Percentiles rank a stretch among this genome's conserved stretches.
phyloP scores from a whole-genome alignment of 2,113 vertebrate genomes.

The Sphaerodactylus townsendi region DNA sequence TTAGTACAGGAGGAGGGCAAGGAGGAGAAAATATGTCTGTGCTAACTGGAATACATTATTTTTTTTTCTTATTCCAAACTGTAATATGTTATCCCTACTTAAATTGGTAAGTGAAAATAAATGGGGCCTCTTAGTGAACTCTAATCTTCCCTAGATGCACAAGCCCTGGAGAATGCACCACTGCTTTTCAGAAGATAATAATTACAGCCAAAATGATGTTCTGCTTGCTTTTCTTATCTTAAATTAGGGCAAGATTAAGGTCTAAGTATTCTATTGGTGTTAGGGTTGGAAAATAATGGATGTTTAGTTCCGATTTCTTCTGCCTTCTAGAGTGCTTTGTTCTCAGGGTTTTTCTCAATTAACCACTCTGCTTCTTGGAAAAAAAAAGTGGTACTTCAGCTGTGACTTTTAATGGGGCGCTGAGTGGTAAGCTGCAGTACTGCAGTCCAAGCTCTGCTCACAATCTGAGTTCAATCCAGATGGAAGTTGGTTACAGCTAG shows the following conservation, averaged over 20 bases:
- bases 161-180: conserved; percentile 3
- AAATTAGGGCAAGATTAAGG: conserved; percentile 48
- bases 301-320: conserved; percentile 29
- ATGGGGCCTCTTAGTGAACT: conserved; percentile 47
- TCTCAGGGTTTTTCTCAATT: not conserved
- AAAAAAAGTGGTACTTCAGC: not conserved
- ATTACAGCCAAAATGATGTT: conserved; percentile 53
- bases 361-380: not conserved
- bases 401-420: not conserved
- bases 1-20: conserved; percentile 10
- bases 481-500: too few species aligned
- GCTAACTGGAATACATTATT: conserved; percentile 20
- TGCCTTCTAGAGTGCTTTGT: conserved; percentile 23
- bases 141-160: conserved; percentile 53
- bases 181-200: conserved; percentile 56
- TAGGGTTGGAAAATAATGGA: conserved; percentile 45
- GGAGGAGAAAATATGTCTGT: not conserved
- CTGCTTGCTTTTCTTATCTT: conserved; percentile 45
- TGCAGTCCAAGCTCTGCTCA: too few species aligned
- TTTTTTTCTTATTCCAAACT: conserved; percentile 15
- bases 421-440: too few species aligned
- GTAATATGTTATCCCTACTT: conserved; percentile 35
- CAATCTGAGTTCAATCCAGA: too few species aligned
- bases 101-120: conserved; percentile 53
- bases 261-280: conserved; percentile 42